Evolutionary conservation across 1,140 invertebrate genomes (phyloP).

Genomic region (Acromyrmex echinatior): DNA sequence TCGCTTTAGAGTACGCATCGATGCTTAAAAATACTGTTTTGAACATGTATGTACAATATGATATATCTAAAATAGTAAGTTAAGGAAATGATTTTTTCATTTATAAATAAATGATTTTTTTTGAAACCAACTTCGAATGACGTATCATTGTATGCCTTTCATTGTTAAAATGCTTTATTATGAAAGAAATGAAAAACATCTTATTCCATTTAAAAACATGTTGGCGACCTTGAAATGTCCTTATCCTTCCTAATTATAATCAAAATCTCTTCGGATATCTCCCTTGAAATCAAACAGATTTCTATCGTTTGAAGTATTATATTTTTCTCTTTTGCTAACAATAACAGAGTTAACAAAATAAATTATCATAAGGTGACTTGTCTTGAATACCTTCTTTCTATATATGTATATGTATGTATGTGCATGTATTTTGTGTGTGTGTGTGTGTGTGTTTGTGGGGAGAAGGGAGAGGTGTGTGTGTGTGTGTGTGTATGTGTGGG

Average conservation of each 20-base stretch:
- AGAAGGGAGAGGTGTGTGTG: no score
- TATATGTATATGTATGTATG: background rate
- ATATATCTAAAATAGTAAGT: background rate
- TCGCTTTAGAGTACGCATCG: background rate
- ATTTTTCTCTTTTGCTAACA: background rate
- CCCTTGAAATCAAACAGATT: background rate
- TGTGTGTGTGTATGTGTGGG: no score
- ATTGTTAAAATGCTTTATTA: background rate
- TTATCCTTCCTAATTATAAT: background rate
- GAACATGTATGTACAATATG: background rate
- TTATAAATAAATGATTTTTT: background rate
- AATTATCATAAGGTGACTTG: background rate
- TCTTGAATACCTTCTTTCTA: background rate
- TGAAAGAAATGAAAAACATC: background rate
- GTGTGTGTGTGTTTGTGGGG: no score
- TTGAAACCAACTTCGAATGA: background rate
- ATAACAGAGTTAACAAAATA: background rate
- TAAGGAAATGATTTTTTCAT: background rate
- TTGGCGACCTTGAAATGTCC: background rate
- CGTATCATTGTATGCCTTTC: background rate
- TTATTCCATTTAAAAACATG: background rate
- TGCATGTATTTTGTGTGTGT: no score
- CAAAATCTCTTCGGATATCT: background rate
- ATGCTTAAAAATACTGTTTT: background rate
- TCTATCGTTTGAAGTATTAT: background rate